phyloP scores from a whole-genome alignment of 2,113 vertebrate species.

The Drymodes brunneopygia region DNA sequence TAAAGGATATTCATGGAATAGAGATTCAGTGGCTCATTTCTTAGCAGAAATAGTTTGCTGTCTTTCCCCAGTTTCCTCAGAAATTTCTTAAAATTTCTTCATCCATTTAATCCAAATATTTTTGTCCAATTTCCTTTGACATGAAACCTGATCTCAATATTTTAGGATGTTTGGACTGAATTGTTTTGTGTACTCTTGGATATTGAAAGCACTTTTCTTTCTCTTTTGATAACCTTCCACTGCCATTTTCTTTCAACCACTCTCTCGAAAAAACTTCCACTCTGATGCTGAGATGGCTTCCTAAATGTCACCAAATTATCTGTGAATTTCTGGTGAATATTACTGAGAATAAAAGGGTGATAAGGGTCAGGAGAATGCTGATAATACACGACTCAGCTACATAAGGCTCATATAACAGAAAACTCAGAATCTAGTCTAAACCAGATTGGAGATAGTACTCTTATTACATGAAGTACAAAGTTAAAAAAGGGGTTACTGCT shows the following conservation, averaged over 20 bases:
- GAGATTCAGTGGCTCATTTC: background rate
- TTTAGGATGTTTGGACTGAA: background rate
- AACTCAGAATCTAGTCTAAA: conserved; percentile 18
- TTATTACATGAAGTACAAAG: conserved; percentile 1
- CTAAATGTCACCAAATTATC: conserved; percentile 55
- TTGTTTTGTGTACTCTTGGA: background rate
- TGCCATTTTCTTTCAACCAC: background rate
- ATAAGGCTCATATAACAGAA: background rate
- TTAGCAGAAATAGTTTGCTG: background rate
- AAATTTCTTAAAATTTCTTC: background rate
- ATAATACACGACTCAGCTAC: background rate
- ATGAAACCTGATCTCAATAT: background rate
- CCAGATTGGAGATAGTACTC: conserved; percentile 33
- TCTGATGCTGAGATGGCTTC: background rate
- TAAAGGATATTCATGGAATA: background rate
- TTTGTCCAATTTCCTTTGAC: background rate
- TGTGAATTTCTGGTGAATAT: conserved; percentile 31
- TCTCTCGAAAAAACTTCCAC: background rate
- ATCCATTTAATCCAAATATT: background rate
- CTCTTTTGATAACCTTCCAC: background rate
- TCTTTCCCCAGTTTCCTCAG: background rate
- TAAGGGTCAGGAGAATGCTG: conserved; percentile 28
- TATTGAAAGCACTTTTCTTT: background rate
- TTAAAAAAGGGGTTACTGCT: conserved; percentile 10
- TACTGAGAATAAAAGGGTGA: background rate